These are phyloP conservation scores for Drosophila pseudotakahashii DNA, from an alignment of 2,888 invertebrate genomes.

Conservation along the genomic window DNA sequence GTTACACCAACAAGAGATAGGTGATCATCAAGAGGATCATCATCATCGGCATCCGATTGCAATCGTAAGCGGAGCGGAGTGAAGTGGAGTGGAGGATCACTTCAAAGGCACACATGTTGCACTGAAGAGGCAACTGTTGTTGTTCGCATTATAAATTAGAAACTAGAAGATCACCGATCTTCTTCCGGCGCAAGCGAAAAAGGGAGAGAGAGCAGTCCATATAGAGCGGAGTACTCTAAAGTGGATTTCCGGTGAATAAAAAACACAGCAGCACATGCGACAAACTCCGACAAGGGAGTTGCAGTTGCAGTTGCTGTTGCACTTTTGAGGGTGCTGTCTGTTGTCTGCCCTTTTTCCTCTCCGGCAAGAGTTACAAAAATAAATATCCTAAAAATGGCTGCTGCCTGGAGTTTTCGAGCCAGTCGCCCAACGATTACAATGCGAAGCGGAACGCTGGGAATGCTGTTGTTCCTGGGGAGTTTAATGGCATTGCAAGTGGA, in stretches of 20 bases:
- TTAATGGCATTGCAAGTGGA: constrained; percentile 5
- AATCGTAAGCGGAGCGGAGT: constrained; percentile 26
- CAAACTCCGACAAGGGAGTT: constrained; percentile 55
- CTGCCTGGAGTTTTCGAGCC: constrained; percentile 36
- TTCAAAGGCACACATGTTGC: constrained; percentile 77
- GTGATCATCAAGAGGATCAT: constrained; percentile 67
- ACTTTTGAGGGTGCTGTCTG: constrained; percentile 50
- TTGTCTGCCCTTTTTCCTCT: constrained; percentile 8
- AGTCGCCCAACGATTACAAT: constrained; percentile 45
- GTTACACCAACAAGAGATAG: constrained; percentile 46
- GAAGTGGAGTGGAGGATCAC: constrained; percentile 39
- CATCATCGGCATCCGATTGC: constrained; percentile 54
- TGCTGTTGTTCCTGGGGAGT: constrained; percentile 34
- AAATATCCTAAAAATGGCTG: constrained; percentile 63
- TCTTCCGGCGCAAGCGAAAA: constrained; percentile 15
- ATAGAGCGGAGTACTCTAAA: constrained; percentile 60
- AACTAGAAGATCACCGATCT: constrained; percentile 62
- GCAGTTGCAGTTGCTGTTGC: constrained; percentile 38
- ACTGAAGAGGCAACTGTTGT: constrained; percentile 62
- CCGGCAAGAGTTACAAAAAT: constrained; percentile 58
- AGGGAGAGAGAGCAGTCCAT: constrained; percentile 22
- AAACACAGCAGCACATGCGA: constrained; percentile 64
- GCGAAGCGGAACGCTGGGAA: constrained; percentile 44
- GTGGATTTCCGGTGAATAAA: constrained; percentile 82
- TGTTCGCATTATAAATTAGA: constrained; percentile 69